Base-by-base conservation (phyloP, 2,113 vertebrate genomes). In the Perca schrenkii region DNA sequence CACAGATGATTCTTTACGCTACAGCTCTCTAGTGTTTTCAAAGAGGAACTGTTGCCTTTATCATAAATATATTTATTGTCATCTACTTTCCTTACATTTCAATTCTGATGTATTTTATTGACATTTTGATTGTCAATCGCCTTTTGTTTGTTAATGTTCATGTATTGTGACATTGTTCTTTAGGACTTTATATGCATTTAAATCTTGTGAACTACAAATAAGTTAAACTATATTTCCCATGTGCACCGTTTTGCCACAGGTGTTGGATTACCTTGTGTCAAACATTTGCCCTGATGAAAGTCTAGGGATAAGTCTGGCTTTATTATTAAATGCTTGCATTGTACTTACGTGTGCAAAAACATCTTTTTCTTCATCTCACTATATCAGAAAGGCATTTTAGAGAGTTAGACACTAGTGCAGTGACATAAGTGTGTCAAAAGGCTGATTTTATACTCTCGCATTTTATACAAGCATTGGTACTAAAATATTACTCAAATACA, bases 1-100 rank as follows among this genome's bases (percentile, higher is more conserved):
- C 57, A 74, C 87, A 89, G 86, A 92, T 80, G 81, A 86, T 79
- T 83, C 64, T 79, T 78, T 65, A 85, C 62, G 25, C 81, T 66
- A 79, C 72, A 74, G 74, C 68, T 70, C 82, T 74, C 46, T n/a
- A 43, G 72, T 80, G 81, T 86, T 82, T 72, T 54, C 54, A 76
- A 57, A 73, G 80, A 57, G 40, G 8, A 66, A 67, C 25, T 64
- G 43, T 77, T 66, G 40, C 52, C 25, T 72, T 63, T 46, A 46
- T 75, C 62, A 57, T 64, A 36, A 71, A 56, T 11, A 66, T 50
- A 66, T 50, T 47, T 53, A 21, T n/a, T 47, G 13, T 47, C 19
- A 58, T 62, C 34, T 43, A 16, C 8, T 56, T 53, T 66, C 3
- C 34, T 52, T 57, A 11, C 2, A 22, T 21, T 61, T n/a, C 8